These are phyloP conservation scores for Danio kyathit DNA, from an alignment of 2,797 vertebrate species.

Conservation along the genomic window DNA sequence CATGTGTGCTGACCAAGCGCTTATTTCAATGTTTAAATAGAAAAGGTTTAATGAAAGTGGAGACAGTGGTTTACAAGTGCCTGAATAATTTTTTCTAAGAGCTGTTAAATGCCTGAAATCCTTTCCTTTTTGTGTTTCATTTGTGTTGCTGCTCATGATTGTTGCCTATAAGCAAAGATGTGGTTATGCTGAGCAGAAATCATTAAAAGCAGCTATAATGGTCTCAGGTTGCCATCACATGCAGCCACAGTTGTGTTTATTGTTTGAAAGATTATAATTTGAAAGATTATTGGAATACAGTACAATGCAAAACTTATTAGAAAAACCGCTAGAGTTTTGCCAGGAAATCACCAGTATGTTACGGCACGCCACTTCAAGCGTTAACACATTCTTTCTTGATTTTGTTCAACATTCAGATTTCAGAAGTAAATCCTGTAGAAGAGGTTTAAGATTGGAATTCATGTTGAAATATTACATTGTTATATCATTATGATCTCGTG, in stretches of 20 bases:
- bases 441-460: background rate
- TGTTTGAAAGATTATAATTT: constrained; percentile 4
- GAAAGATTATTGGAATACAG: background rate
- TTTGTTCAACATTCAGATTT: background rate
- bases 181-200: background rate
- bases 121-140: background rate
- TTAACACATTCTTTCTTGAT: background rate
- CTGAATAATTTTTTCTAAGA: background rate
- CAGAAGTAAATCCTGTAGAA: too few species aligned
- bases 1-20: background rate
- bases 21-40: background rate
- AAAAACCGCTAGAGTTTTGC: too few species aligned
- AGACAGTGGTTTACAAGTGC: background rate
- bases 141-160: background rate
- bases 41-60: background rate
- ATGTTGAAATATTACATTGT: background rate
- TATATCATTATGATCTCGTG: background rate
- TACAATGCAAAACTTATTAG: background rate
- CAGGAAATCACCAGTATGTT: too few species aligned
- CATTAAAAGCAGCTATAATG: background rate
- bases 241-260: background rate
- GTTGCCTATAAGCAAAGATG: background rate
- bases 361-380: background rate
- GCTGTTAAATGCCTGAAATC: constrained; percentile 13
- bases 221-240: background rate